These are phyloP conservation scores for Rhingia rostrata DNA, from an alignment of 2,888 invertebrate genomes.

Conservation along the genomic window DNA sequence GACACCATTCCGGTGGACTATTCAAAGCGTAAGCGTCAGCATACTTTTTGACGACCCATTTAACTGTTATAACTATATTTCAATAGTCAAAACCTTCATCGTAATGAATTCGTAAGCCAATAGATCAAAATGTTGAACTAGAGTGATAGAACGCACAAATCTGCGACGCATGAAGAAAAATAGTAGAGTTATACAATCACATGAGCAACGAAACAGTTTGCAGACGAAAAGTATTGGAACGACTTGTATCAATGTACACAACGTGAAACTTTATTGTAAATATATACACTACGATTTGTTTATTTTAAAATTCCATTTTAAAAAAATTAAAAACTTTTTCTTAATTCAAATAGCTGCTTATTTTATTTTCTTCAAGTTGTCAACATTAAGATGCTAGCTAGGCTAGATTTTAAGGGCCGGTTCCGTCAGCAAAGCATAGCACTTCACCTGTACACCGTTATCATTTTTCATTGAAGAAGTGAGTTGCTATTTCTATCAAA, in stretches of 20 bases:
- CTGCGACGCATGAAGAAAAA: not conserved
- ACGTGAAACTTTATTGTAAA: constrained; percentile 44
- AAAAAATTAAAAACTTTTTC: constrained; percentile 40
- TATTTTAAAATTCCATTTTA: constrained; percentile 66
- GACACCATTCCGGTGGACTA: constrained; percentile 42
- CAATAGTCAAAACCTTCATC: constrained; percentile 54
- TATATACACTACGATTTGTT: constrained; percentile 53
- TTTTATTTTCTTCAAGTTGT: not conserved
- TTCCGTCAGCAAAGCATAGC: too few species aligned
- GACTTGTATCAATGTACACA: constrained; percentile 32
- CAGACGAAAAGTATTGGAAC: not conserved
- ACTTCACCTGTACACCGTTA: too few species aligned
- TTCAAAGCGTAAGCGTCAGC: constrained; percentile 55
- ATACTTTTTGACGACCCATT: not conserved
- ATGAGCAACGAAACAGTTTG: constrained; percentile 51
- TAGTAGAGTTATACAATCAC: constrained; percentile 23
- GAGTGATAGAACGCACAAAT: constrained; percentile 43
- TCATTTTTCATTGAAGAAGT: too few species aligned
- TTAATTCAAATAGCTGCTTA: constrained; percentile 36
- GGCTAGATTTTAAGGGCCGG: too few species aligned
- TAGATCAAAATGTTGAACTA: not conserved
- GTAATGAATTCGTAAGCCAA: constrained; percentile 22
- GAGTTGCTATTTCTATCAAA: too few species aligned
- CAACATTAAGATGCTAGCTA: not conserved
- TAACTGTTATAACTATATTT: constrained; percentile 7